Base-by-base conservation (phyloP, 2,113 vertebrate genomes). In the Trogon melanurus region DNA sequence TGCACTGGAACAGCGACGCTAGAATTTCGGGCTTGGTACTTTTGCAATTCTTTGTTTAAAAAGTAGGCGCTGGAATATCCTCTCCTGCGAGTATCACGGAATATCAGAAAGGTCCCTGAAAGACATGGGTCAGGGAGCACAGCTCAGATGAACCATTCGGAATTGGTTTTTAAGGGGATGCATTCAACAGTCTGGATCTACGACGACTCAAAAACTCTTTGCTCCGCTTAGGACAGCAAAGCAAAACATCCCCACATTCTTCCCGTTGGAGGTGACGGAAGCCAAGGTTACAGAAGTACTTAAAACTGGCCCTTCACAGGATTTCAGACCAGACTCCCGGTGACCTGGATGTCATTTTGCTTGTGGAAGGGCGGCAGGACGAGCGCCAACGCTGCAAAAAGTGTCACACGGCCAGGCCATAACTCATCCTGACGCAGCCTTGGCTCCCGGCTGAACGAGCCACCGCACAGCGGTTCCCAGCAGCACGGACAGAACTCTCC, bases 401-500 rank as follows among this genome's bases (percentile, higher is more conserved):
- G 36, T n/a, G 36, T 38, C 62, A 91, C 66, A 95, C 70, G 90
- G 60, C 54, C 62, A 51, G 5, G 34, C 58, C 66, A 34, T 81
- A 80, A 75, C 54, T 86, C 53, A 23, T 45, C 79, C 36, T 53
- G 74, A 88, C 41, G 54, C 23, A 25, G 79, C 73, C 53, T 44
- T 70, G 95, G 36, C 53, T 44, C 14, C 67, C 60, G 76, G 78
- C 71, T 70, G 64, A 64, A 34, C 51, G 48, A 87, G 47, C 36
- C 41, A 41, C 41, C 41, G 9, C 53, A 32, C 65, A 54, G 19
- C 18, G 62, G 75, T 51, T 70, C 82, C 51, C 91, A 62, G 53
- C 11, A 47, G 72, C n/a, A 53, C 89, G 76, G 73, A 96, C 91
- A 95, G 95, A 96, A 91, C 64, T 73, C 81, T 89, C n/a, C 29